phyloP scores from a whole-genome alignment of 2,113 vertebrate species.

The Malurus elegans region DNA sequence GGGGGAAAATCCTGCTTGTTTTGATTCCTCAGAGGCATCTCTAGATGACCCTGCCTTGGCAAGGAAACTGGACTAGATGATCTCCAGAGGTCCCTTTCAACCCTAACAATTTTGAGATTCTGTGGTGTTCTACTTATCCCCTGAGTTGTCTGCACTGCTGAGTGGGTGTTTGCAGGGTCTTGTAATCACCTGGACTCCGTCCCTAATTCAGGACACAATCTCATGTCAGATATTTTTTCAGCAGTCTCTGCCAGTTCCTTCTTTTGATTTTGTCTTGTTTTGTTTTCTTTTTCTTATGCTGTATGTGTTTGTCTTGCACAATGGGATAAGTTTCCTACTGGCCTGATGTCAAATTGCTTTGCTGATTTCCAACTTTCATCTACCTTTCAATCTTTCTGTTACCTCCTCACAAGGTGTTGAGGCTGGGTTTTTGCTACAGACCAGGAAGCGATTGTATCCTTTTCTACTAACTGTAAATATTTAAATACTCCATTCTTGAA shows the following conservation, averaged over 20 bases:
- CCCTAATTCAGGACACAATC: background rate
- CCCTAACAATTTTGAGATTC: background rate
- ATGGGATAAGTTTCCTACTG: background rate
- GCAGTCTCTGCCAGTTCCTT: background rate
- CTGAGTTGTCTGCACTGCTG: background rate
- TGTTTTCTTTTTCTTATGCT: background rate
- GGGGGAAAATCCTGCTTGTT: background rate
- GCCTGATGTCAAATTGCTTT: background rate
- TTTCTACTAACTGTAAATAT: background rate
- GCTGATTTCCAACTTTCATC: background rate
- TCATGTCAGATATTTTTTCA: background rate
- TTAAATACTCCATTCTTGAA: background rate
- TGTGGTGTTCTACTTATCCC: background rate
- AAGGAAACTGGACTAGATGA: background rate
- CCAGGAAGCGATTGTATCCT: background rate
- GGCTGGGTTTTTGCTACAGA: background rate
- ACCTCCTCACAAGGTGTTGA: background rate
- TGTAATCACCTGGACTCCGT: background rate
- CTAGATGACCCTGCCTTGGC: background rate
- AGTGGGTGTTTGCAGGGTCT: background rate
- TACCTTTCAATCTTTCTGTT: background rate
- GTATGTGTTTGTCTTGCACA: background rate
- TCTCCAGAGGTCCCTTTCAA: background rate
- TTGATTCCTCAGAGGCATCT: background rate
- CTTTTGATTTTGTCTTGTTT: background rate